These are phyloP conservation scores for Prunella strophiata DNA, from an alignment of 2,797 vertebrate genomes.

Conservation along the genomic window DNA sequence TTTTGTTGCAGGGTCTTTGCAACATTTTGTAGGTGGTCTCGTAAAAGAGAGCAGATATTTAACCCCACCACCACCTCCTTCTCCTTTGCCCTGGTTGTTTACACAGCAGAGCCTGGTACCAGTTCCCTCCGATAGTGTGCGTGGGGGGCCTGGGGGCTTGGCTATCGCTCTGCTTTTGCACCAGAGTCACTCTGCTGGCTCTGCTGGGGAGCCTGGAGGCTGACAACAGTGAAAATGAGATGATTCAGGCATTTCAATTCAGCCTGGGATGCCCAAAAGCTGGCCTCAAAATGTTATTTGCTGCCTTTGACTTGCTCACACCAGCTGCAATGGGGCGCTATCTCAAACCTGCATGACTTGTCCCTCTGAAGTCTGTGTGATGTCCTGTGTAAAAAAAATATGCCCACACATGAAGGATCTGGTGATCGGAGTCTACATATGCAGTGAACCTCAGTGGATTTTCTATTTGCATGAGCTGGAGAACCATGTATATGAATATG, in stretches of 20 bases:
- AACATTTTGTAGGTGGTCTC: slow-evolving; percentile 75
- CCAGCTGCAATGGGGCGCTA: neutral
- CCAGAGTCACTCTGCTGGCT: neutral
- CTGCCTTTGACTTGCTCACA: neutral
- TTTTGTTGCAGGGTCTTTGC: slow-evolving; percentile 64
- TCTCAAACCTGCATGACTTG: neutral
- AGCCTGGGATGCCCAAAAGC: neutral
- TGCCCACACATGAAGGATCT: neutral
- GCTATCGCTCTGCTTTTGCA: neutral
- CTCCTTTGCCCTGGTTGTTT: slow-evolving; percentile 70
- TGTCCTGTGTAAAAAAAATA: neutral
- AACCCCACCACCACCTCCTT: slow-evolving; percentile 62
- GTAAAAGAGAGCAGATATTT: slow-evolving; percentile 74
- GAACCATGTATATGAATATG: neutral
- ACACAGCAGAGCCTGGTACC: slow-evolving; percentile 66
- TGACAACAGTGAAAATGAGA: neutral
- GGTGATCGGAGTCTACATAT: neutral
- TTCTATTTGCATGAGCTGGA: neutral
- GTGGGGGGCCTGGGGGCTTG: neutral
- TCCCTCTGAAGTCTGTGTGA: neutral
- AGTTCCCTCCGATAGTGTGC: slow-evolving; percentile 29
- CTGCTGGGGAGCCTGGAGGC: neutral
- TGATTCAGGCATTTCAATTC: neutral
- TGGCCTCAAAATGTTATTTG: neutral
- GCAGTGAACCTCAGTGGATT: neutral